Evolutionary conservation across 1,140 invertebrate species (phyloP).

Genomic region (Dendroctonus ponderosae): DNA sequence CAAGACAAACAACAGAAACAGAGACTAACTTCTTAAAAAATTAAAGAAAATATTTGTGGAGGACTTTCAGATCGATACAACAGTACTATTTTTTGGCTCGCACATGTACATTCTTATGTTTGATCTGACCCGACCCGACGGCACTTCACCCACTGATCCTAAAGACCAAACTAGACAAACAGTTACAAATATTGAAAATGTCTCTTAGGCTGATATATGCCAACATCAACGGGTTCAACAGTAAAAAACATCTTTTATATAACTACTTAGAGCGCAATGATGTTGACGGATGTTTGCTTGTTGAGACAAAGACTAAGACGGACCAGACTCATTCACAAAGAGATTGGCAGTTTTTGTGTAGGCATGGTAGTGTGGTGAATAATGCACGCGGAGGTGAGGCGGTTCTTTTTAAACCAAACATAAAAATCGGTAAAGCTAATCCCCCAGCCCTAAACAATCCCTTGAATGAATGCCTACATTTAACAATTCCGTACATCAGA

Average conservation of each 20-base stretch:
- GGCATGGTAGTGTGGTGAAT: too few relatives aligned
- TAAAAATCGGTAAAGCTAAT: background rate
- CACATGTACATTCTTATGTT: conserved; percentile 1
- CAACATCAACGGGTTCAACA: background rate
- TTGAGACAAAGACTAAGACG: too few relatives aligned
- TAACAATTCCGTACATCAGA: background rate
- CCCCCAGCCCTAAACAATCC: too few relatives aligned
- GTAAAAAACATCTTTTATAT: background rate
- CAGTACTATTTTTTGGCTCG: background rate
- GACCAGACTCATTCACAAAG: too few relatives aligned
- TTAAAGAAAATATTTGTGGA: background rate
- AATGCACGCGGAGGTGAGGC: too few relatives aligned
- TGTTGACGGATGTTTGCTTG: too few relatives aligned
- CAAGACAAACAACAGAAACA: background rate
- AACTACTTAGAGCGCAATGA: background rate
- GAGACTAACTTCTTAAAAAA: background rate
- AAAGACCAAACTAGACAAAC: background rate
- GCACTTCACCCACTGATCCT: background rate
- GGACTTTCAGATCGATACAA: background rate
- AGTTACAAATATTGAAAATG: background rate
- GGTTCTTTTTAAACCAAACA: too few relatives aligned
- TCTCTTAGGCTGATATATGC: too few relatives aligned
- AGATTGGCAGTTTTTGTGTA: too few relatives aligned
- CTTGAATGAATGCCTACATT: conserved; percentile 1
- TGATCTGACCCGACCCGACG: background rate